Evolutionary conservation across 1,140 invertebrate species (phyloP).

Genomic region (Pogonus chalceus): DNA sequence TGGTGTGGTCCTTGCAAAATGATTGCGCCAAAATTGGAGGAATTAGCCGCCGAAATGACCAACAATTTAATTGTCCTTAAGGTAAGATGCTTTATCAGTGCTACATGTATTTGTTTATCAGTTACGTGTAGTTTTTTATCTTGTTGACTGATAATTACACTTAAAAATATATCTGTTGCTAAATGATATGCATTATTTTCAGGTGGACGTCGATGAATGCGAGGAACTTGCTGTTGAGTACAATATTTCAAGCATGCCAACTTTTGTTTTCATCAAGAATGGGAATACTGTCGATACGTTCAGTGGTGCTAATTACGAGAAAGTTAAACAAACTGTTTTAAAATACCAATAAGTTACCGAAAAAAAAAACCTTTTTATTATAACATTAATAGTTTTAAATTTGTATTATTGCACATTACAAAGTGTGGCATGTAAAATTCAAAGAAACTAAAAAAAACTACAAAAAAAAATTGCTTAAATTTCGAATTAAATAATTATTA

Average conservation of each 20-base stretch:
- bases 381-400: no score
- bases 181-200: no score
- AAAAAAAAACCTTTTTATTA: no score
- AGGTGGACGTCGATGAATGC: conserved; percentile 86
- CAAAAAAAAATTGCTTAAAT: no score
- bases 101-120: background rate
- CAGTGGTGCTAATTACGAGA: conserved; percentile 68
- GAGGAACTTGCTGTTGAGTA: conserved; percentile 74
- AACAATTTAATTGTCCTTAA: conserved; percentile 36
- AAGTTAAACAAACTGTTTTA: conserved; percentile 53
- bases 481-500: no score
- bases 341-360: conserved; percentile 44
- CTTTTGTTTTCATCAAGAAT: conserved; percentile 83
- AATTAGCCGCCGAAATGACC: conserved; percentile 45
- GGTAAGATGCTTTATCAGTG: conserved; percentile 17
- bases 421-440: no score
- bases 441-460: no score
- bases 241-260: conserved; percentile 82
- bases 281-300: conserved; percentile 58
- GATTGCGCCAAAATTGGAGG: conserved; percentile 74
- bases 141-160: background rate
- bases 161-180: background rate
- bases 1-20: conserved; percentile 92
- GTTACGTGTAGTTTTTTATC: background rate
- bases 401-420: no score